Evolutionary conservation across 2,113 vertebrate species (phyloP).

Genomic region (Ageneiosus marmoratus): DNA sequence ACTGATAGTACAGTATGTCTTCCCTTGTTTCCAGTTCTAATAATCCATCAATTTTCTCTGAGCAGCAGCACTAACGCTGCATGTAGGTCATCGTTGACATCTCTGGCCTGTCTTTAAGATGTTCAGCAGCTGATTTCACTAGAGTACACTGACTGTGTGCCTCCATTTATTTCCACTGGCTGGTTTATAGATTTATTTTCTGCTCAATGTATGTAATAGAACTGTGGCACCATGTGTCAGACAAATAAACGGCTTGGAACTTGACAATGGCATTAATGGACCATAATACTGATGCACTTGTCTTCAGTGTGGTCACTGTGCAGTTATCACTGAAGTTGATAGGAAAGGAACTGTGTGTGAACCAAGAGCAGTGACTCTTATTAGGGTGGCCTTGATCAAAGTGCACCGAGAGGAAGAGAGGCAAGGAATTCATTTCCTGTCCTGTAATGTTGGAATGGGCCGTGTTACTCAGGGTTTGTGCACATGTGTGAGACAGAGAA

Average conservation of each 20-base stretch:
- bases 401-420: background rate
- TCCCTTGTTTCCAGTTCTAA: background rate
- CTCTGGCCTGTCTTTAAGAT: constrained; percentile 24
- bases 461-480: constrained; percentile 8
- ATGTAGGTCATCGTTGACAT: constrained; percentile 19
- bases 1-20: background rate
- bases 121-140: background rate
- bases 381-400: background rate
- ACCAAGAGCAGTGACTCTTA: too few species aligned
- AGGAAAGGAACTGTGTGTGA: constrained; percentile 7
- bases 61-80: constrained; percentile 6
- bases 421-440: constrained; percentile 7
- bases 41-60: background rate
- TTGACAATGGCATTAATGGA: background rate
- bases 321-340: background rate
- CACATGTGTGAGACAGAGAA: background rate
- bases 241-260: background rate
- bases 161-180: background rate
- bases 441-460: background rate
- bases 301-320: background rate
- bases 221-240: background rate
- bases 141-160: background rate
- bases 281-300: background rate
- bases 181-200: background rate
- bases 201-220: too few species aligned